Conservation (phyloP, 2,797 vertebrate genomes). For the Crenichthys baileyi region DNA sequence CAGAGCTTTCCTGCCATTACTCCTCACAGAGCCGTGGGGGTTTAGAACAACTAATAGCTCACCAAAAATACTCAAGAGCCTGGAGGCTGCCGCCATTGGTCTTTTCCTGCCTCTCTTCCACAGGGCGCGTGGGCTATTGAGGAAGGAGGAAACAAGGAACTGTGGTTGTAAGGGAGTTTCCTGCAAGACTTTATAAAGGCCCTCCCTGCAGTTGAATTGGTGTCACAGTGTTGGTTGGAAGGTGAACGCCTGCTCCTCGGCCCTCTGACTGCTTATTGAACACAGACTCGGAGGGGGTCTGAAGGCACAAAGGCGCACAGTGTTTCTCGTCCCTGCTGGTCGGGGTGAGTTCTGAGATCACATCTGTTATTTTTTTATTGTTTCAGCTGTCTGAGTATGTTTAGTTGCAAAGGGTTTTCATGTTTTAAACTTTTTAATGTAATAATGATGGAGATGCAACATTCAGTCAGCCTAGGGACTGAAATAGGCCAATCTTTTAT, state of each 20-base stretch:
- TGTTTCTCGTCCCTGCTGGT: slow-evolving; percentile 87
- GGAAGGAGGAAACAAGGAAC: slow-evolving; percentile 82
- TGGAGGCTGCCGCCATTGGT: slow-evolving; percentile 49
- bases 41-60: slow-evolving; percentile 80
- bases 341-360: slow-evolving; percentile 78
- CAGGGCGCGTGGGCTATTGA: slow-evolving; percentile 78
- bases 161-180: slow-evolving; percentile 77
- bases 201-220: slow-evolving; percentile 50
- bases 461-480: not conserved
- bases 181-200: slow-evolving; percentile 83
- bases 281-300: slow-evolving; percentile 53
- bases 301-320: slow-evolving; percentile 47
- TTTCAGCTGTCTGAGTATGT: not conserved
- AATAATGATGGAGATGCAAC: not conserved
- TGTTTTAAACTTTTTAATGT: not conserved
- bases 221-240: slow-evolving; percentile 62
- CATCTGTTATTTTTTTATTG: not conserved
- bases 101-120: slow-evolving; percentile 82
- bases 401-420: not conserved
- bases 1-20: slow-evolving; percentile 79
- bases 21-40: slow-evolving; percentile 66
- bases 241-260: slow-evolving; percentile 50
- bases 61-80: slow-evolving; percentile 82
- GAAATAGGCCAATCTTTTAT: not conserved
- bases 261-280: slow-evolving; percentile 45